Conservation (phyloP, 1,140 invertebrate genomes). For the Coenobita brevimanus region DNA sequence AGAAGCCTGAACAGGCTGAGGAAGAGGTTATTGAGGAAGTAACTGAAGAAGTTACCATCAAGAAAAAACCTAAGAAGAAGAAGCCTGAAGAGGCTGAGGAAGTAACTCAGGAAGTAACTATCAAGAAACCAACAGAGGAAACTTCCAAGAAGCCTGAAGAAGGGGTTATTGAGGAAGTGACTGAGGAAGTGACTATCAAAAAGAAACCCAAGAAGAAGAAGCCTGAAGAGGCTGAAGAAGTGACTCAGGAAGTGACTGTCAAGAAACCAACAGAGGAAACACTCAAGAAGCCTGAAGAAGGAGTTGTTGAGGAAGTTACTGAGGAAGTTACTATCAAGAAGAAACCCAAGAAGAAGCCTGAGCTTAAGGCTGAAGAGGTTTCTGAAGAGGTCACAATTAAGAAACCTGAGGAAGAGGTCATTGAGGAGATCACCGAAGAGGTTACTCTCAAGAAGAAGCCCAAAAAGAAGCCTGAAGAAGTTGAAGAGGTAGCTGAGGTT, state of each 20-base stretch:
- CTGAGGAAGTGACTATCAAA: constrained; percentile 47
- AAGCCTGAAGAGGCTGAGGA: constrained; percentile 47
- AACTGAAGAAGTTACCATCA: constrained; percentile 16
- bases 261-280: constrained; percentile 31
- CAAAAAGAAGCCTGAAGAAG: constrained; percentile 58
- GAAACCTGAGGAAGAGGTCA: constrained; percentile 43
- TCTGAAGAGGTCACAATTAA: constrained; percentile 42
- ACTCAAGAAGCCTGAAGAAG: constrained; percentile 13
- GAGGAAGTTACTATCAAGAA: constrained; percentile 14
- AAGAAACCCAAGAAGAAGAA: constrained; percentile 58
- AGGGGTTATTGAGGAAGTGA: constrained; percentile 49
- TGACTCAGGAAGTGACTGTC: constrained; percentile 43
- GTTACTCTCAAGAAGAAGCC: constrained; percentile 29
- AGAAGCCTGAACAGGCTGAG: constrained; percentile 10
- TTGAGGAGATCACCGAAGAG: constrained; percentile 56
- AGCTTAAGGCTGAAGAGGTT: constrained; percentile 65
- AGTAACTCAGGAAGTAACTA: constrained; percentile 46
- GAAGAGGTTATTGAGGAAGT: constrained; percentile 30
- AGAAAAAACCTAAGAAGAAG: constrained; percentile 23
- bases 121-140: constrained; percentile 56
- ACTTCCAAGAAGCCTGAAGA: constrained; percentile 65
- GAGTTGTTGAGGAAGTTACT: constrained; percentile 46
- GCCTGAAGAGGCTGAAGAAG: constrained; percentile 45
- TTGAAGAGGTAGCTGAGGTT: constrained; percentile 46
- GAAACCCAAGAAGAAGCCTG: constrained; percentile 28